phyloP scores from a whole-genome alignment of 1,140 invertebrate genomes.

The Anoplolepis gracilipes region DNA sequence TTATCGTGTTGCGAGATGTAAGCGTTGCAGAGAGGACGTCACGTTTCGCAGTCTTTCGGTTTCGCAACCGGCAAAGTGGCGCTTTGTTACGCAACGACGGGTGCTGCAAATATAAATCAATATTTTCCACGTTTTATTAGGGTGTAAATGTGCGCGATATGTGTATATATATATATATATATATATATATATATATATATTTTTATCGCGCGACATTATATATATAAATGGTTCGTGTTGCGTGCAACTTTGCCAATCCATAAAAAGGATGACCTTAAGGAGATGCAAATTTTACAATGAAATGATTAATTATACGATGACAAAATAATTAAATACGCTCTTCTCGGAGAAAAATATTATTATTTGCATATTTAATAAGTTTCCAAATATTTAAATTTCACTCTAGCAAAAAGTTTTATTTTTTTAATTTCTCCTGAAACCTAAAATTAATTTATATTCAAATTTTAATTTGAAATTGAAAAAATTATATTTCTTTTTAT shows the following conservation, averaged over 20 bases:
- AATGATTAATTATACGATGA: background rate
- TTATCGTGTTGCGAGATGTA: constrained; percentile 1
- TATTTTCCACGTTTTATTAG: constrained; percentile 48
- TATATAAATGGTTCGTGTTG: too few species aligned
- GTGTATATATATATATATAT: too few species aligned
- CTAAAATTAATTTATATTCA: background rate
- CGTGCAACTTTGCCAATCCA: too few species aligned
- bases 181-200: too few species aligned
- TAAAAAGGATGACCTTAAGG: background rate
- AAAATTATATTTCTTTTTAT: constrained; percentile 1
- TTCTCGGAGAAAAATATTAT: background rate
- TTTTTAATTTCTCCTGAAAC: constrained; percentile 9
- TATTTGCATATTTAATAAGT: background rate
- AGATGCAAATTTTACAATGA: background rate
- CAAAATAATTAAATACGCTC: too few species aligned
- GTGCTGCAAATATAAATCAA: constrained; percentile 76
- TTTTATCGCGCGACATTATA: too few species aligned
- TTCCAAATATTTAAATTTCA: constrained; percentile 1
- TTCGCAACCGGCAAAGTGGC: constrained; percentile 26
- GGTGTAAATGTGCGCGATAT: background rate
- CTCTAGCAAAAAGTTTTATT: background rate
- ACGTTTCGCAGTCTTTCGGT: background rate
- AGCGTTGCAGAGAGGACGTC: background rate
- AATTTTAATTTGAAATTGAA: constrained; percentile 22
- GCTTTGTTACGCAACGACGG: constrained; percentile 75